Evolutionary conservation across 2,113 vertebrate genomes (phyloP), one percentile per base, ranked within the genome.

Genomic region (Cnemophilus loriae): DNA sequence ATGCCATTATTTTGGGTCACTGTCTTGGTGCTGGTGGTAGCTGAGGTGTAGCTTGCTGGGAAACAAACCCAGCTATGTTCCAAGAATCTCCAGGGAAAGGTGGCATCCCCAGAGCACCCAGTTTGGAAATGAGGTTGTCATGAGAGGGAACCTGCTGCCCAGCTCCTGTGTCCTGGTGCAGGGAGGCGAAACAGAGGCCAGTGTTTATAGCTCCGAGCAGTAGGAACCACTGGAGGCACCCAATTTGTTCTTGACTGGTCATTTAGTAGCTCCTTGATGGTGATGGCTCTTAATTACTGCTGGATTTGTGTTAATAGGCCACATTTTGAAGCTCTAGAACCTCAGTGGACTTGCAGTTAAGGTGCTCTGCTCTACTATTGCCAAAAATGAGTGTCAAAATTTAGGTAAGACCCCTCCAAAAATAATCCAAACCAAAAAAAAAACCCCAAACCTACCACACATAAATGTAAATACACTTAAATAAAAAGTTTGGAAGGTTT

Each of bases 81-180:
- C 84, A 61, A 17, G 24, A 13, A 10, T 18, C 9, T 73, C 10
- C 0, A 0, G 24, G 10, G 47, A 33, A 26, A 33, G 30, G 30
- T 33, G 47, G 2, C 10, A 55, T 8, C 23, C 47, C 30, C 83
- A 75, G 20, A 2, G 9, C 50, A 32, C 30, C 47, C 55, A 10
- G 26, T 12, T 14, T 70, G 82, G 60, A 35, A 60, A 47, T n/a
- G 21, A 60, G 46, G 7, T 16, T 35, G 41, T 35, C 10, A 1
- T 15, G 59, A 78, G 55, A 49, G 22, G n/a, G 20, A 39, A n/a
- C 13, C 30, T 7, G 4, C 24, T 65, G 41, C n/a, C 49, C 16
- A 8, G 37, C 42, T 41, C 53, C 55, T 24, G 10, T 41, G 56
- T 79, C 55, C 65, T 73, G 49, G 28, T 2, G 30, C 12, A 27